phyloP scores from a whole-genome alignment of 2,797 vertebrate genomes.

The Pseudochirops corinnae region DNA sequence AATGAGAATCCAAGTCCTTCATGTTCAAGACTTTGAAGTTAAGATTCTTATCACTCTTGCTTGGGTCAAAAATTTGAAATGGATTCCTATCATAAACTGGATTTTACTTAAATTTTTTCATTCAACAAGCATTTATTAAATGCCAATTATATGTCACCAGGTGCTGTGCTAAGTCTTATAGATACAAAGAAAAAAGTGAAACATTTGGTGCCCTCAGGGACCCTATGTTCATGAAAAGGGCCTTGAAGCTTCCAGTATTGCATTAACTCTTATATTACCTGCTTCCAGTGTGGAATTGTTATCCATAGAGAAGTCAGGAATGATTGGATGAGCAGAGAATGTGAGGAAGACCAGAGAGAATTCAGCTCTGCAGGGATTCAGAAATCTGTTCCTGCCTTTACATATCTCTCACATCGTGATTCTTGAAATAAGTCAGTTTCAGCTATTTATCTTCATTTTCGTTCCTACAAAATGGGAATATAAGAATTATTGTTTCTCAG shows the following conservation, averaged over 20 bases:
- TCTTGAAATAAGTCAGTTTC: not conserved
- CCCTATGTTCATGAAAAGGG: not conserved
- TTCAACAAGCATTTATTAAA: not conserved
- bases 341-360: not conserved
- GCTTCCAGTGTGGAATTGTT: not conserved
- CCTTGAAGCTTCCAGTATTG: not conserved
- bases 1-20: not conserved
- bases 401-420: not conserved
- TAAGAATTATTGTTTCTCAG: not conserved
- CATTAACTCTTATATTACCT: not conserved
- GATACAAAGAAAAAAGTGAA: not conserved
- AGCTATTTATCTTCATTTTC: not conserved
- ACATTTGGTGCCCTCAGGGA: not conserved
- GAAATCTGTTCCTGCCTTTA: not conserved
- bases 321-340: not conserved
- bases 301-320: not conserved
- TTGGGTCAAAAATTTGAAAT: not conserved
- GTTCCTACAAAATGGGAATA: not conserved
- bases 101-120: not conserved
- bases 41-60: not conserved
- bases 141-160: not conserved
- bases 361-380: not conserved
- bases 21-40: not conserved
- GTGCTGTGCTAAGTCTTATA: not conserved
- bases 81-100: not conserved